These are phyloP conservation scores for Hippocampus abdominalis DNA, from an alignment of 2,113 vertebrate genomes.

Conservation along the genomic window DNA sequence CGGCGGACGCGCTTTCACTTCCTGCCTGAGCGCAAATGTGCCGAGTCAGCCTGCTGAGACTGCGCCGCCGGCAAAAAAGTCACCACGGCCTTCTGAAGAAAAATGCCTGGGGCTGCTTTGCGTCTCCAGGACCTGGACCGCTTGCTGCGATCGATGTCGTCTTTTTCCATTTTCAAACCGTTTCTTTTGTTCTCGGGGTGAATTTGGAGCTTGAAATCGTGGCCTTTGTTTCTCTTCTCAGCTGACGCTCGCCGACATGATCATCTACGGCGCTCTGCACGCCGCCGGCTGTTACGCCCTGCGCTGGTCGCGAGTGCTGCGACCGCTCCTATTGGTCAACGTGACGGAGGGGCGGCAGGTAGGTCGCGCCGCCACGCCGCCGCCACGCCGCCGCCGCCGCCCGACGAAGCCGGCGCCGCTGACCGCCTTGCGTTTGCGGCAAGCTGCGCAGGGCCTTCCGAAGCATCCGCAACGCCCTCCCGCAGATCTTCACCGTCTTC, in stretches of 20 bases:
- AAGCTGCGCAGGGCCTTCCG: constrained; percentile 87
- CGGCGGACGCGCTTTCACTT: not conserved
- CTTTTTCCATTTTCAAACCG: no score
- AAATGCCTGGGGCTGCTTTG: no score
- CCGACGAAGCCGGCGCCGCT: not conserved
- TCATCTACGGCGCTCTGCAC: constrained; percentile 75
- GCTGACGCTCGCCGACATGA: constrained; percentile 83
- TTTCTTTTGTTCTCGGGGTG: no score
- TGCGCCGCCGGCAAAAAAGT: not conserved
- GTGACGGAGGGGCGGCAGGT: constrained; percentile 90
- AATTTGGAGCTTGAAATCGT: no score
- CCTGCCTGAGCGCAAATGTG: not conserved
- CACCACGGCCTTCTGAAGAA: not conserved
- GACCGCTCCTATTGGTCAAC: constrained; percentile 88
- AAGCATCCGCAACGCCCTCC: constrained; percentile 87
- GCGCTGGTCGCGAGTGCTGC: constrained; percentile 84
- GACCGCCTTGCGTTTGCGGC: constrained; percentile 36
- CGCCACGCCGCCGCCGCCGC: no score
- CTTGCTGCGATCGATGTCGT: no score
- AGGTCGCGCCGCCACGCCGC: constrained; percentile 8
- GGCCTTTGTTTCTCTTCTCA: constrained; percentile 33
- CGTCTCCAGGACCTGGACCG: no score
- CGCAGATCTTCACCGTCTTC: constrained; percentile 86
- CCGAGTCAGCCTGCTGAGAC: not conserved
- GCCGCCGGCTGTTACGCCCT: constrained; percentile 60